Conservation (phyloP, 2,113 vertebrate genomes). For the Bubo bubo region DNA sequence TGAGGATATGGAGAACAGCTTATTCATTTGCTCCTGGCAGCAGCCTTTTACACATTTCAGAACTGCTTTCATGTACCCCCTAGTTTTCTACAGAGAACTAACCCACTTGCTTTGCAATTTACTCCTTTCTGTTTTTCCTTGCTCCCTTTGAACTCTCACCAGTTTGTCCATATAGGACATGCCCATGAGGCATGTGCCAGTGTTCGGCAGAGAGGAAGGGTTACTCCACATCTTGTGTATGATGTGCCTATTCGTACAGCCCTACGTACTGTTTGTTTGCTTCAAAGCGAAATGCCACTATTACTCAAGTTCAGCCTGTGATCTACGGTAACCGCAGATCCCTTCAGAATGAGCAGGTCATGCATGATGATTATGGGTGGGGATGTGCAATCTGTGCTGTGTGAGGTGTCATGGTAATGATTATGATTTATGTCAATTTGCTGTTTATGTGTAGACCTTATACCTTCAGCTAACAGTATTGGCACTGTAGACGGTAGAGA, state of each 20-base stretch:
- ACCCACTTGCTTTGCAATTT: neutral
- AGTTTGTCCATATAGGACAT: neutral
- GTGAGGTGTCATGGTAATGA: neutral
- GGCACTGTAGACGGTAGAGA: fast-evolving
- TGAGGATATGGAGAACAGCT: neutral
- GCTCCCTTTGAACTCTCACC: neutral
- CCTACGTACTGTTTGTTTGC: neutral
- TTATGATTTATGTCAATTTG: neutral
- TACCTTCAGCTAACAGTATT: neutral
- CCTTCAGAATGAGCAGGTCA: neutral
- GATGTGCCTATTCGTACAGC: neutral
- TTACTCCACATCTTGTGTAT: neutral
- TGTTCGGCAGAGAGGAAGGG: neutral
- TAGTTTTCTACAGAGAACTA: neutral
- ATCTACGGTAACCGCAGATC: neutral
- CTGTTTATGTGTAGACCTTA: neutral
- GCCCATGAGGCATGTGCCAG: neutral
- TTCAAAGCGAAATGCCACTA: neutral
- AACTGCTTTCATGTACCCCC: neutral
- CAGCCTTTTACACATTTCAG: neutral
- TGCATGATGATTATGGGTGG: neutral
- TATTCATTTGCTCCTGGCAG: neutral
- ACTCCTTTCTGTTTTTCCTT: neutral
- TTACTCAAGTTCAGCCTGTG: neutral
- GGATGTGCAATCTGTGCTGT: neutral